These are phyloP conservation scores for Melinaea marsaeus DNA, from an alignment of 2,888 invertebrate genomes.

Conservation along the genomic window DNA sequence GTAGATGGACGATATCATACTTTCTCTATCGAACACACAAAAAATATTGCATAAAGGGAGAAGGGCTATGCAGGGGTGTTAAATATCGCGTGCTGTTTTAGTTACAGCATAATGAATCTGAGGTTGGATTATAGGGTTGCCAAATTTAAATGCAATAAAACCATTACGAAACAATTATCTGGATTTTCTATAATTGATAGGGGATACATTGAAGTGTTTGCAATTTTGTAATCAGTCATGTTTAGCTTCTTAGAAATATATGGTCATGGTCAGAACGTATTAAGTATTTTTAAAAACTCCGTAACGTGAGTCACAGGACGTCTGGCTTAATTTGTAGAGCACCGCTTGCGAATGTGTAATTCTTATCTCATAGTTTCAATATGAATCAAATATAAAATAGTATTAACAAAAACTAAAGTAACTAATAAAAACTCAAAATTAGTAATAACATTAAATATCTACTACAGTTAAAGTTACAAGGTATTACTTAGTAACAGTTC, in stretches of 20 bases:
- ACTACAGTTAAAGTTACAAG: not conserved
- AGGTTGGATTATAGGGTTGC: slow-evolving; percentile 62
- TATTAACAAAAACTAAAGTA: too few species aligned
- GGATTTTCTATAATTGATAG: slow-evolving; percentile 28
- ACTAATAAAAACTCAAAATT: too few species aligned
- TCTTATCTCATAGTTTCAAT: too few species aligned
- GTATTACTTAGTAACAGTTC: not conserved
- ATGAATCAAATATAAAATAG: too few species aligned
- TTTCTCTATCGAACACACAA: slow-evolving; percentile 14
- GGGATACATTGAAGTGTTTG: slow-evolving; percentile 23
- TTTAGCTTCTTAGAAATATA: not conserved
- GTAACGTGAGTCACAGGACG: too few species aligned
- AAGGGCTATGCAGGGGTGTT: slow-evolving; percentile 47
- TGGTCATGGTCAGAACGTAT: not conserved
- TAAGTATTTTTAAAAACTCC: too few species aligned
- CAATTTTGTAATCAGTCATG: slow-evolving; percentile 14
- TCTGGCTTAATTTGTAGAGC: too few species aligned
- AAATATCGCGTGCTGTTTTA: slow-evolving; percentile 59
- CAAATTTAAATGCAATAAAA: slow-evolving; percentile 42
- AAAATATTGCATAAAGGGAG: slow-evolving; percentile 22
- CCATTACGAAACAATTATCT: slow-evolving; percentile 37
- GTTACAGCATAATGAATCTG: slow-evolving; percentile 67
- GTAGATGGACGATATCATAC: not conserved
- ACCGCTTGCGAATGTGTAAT: too few species aligned
- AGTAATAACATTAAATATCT: not conserved